Evolutionary conservation across 2,888 invertebrate genomes (phyloP).

Genomic region (Gortyna flavago): DNA sequence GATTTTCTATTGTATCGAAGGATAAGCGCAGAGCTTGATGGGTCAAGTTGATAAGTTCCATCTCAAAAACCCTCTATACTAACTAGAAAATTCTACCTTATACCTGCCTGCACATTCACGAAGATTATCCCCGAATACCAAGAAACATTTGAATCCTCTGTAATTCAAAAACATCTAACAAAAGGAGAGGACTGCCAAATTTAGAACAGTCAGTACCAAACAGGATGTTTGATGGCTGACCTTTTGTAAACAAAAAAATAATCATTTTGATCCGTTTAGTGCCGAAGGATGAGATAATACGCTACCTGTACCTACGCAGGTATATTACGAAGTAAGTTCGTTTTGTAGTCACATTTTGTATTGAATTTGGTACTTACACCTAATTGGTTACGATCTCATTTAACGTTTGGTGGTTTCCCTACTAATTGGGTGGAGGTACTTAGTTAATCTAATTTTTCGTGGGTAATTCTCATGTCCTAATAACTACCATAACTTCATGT

Average conservation of each 20-base stretch:
- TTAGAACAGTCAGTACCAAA: slow-evolving; percentile 36
- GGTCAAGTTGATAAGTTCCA: neutral
- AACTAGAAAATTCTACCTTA: neutral
- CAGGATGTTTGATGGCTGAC: slow-evolving; percentile 67
- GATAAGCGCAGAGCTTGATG: no score
- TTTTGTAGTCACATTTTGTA: slow-evolving; percentile 21
- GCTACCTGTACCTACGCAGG: slow-evolving; percentile 37
- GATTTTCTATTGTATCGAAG: no score
- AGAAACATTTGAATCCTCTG: slow-evolving; percentile 57
- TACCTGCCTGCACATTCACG: slow-evolving; percentile 16
- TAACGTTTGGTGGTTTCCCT: neutral
- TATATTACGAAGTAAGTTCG: slow-evolving; percentile 25
- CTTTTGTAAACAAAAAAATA: slow-evolving; percentile 73
- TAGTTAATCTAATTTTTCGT: neutral
- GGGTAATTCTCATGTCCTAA: neutral
- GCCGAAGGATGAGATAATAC: slow-evolving; percentile 68
- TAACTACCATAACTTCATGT: neutral
- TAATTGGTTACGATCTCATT: no score
- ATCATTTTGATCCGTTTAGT: slow-evolving; percentile 71
- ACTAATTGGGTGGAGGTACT: neutral
- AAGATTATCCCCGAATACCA: slow-evolving; percentile 44
- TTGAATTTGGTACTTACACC: slow-evolving; percentile 19
- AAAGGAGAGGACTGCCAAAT: slow-evolving; percentile 50
- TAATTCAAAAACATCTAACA: slow-evolving; percentile 65
- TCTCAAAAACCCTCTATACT: neutral